Evolutionary conservation across 2,113 vertebrate genomes (phyloP), one percentile per base, ranked within the genome.

Genomic region (Dermatemys mawii): DNA sequence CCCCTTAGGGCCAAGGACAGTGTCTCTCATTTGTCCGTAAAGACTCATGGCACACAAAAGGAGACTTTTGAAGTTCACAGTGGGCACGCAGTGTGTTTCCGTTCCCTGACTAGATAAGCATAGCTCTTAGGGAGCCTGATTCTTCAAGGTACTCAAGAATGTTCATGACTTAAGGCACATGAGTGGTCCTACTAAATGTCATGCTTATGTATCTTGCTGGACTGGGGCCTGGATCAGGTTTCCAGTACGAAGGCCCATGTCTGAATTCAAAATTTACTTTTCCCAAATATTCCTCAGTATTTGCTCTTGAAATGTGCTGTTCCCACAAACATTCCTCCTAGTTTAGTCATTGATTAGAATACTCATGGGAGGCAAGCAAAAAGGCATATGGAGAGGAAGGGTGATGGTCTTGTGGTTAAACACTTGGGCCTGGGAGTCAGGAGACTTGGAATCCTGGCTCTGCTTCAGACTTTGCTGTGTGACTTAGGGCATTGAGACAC

Each of bases 171-270:
- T 50, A 46, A 32, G 3, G 6, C 63, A 8, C 11, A 35, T 84
- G 5, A 11, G 38, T 21, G 84, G 22, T n/a, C 89, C 22, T 4
- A 48, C 9, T 24, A 51, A 76, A 19, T 11, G 87, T 92, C 12
- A 21, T 0, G 0, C n/a, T 70, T 78, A 51, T 78, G 50, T 53
- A 81, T 2, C 7, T 50, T 54, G 3, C 24, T 81, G n/a, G 13
- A 96, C 83, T 0, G 78, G 70, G 21, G 4, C 41, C n/a, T 44
- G 44, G 29, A 2, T 82, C 38, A 8, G 63, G 12, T 4, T 16
- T 67, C 60, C 79, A 5, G 57, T 92, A 78, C 38, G 89, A 90
- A 70, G 41, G 4, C 41, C 54, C 88, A 46, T 16, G 50, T 91
- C 95, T 53, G 49, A 32, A 75, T 85, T 44, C 91, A 55, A 38